Base-by-base conservation (phyloP, 2,113 vertebrate species). In the Rhadina sibilatrix region DNA sequence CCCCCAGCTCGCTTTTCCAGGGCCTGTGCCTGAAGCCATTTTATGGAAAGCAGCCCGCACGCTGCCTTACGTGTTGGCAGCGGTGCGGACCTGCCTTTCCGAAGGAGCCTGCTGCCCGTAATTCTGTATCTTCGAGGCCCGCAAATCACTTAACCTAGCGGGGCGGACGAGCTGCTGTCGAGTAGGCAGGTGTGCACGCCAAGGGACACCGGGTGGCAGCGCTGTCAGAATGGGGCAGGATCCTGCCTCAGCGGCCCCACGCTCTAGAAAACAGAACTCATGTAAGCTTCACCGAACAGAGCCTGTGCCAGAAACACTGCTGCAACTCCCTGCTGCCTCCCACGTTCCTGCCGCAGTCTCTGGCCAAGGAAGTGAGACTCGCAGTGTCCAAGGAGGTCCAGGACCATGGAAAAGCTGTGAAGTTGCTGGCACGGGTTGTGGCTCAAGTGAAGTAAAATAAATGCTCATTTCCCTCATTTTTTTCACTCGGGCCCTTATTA, bases 11-110 rank as follows among this genome's bases (percentile, higher is more conserved):
- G 24, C 40, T 44, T 40, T 49, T 38, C 10, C 49, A 15, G 24
- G 37, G 69, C 74, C 38, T 21, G 52, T 69, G 66, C 37, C 28
- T 8, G 96, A 91, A 92, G 94, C 89, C 91, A 92, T 94, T 94
- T 96, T 80, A 56, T 56, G 66, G n/a, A 61, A 69, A 4, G 50
- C 60, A 25, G 69, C 6, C 42, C 18, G 42, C 77, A 38, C 40
- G 89, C 70, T 47, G 64, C 71, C 7, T 44, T 27, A 38, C 37
- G 46, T 8, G 56, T 59, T 30, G 86, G 83, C 80, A 68, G 89
- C 9, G 12, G 61, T 15, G 47, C 70, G 8, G 90, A 35, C 4
- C 57, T n/a, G 77, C 64, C 3, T 40, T 15, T 61, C 8, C 6
- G 15, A 33, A 64, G 31, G 52, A 75, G 82, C 31, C 47, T 15